Percentiles rank a stretch among this genome's conserved stretches.
phyloP scores from a whole-genome alignment of 2,888 invertebrate genomes.

The Schrankia costaestrigalis region DNA sequence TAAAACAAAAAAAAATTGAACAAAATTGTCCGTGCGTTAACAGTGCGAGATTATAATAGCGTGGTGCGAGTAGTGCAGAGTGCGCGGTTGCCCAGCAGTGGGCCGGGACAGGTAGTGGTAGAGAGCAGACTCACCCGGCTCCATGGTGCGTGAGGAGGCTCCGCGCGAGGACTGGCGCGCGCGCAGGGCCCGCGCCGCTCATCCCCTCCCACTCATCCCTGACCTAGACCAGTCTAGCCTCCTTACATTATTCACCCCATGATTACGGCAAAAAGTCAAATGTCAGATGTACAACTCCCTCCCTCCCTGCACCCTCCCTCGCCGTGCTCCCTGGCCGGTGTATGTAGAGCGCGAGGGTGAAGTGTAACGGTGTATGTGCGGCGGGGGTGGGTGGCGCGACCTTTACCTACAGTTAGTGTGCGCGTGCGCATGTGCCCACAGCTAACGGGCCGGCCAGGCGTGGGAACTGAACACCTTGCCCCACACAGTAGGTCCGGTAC shows the following conservation, averaged over 20 bases:
- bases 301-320: no score
- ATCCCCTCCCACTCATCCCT: conserved; percentile 23
- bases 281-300: conserved; percentile 54
- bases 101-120: not conserved
- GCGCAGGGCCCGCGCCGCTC: conserved; percentile 21
- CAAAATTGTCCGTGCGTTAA: no score
- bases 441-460: conserved; percentile 13
- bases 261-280: conserved; percentile 53
- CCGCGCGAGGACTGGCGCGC: conserved; percentile 32
- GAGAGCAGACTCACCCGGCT: conserved; percentile 48
- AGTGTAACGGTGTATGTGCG: conserved; percentile 39
- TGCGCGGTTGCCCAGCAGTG: not conserved
- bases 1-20: no score
- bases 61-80: not conserved
- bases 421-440: conserved; percentile 5
- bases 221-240: conserved; percentile 37
- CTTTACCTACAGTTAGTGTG: conserved; percentile 23
- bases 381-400: conserved; percentile 18
- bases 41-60: no score
- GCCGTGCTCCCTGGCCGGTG: no score
- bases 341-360: conserved; percentile 13
- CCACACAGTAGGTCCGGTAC: no score
- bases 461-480: no score
- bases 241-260: conserved; percentile 46
- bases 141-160: conserved; percentile 39